Conservation (phyloP, 2,113 vertebrate species). For the Morone chrysops region DNA sequence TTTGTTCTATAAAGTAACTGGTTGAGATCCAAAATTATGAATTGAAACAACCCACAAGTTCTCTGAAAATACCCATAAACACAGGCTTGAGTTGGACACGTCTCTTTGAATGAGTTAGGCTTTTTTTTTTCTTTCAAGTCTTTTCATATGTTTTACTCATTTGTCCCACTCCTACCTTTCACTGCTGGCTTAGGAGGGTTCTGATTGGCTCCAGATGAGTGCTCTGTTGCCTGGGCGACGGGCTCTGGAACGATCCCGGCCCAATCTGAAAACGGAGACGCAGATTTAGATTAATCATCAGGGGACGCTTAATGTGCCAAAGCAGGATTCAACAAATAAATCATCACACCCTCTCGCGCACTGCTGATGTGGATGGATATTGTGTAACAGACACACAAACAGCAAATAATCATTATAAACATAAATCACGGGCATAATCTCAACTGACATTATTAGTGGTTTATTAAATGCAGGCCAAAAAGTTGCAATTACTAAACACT, state of each 20-base stretch:
- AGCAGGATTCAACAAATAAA: slow-evolving; percentile 25
- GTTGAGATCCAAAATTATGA: slow-evolving; percentile 7
- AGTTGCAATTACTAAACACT: neutral
- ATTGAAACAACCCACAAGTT: slow-evolving; percentile 19
- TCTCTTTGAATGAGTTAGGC: slow-evolving; percentile 6
- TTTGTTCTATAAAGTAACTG: neutral
- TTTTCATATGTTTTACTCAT: slow-evolving; percentile 31
- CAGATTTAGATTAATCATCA: slow-evolving; percentile 39
- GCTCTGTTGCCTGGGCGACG: slow-evolving; percentile 74
- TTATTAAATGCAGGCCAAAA: neutral
- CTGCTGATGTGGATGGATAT: slow-evolving; percentile 18
- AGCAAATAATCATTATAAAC: neutral
- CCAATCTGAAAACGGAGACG: slow-evolving; percentile 85
- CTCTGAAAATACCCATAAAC: slow-evolving; percentile 23
- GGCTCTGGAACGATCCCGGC: slow-evolving; percentile 70
- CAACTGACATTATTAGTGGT: neutral
- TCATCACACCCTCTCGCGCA: neutral
- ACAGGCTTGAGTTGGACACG: slow-evolving; percentile 1
- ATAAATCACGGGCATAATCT: neutral
- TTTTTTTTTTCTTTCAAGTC: neutral
- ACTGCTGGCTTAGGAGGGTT: slow-evolving; percentile 67
- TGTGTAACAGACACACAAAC: slow-evolving; percentile 21
- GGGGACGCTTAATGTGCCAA: slow-evolving; percentile 1
- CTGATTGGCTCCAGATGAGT: slow-evolving; percentile 79
- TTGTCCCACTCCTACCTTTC: slow-evolving; percentile 80